Base-by-base conservation (phyloP, 2,797 vertebrate species). In the Enteromius thamalakanensis region DNA sequence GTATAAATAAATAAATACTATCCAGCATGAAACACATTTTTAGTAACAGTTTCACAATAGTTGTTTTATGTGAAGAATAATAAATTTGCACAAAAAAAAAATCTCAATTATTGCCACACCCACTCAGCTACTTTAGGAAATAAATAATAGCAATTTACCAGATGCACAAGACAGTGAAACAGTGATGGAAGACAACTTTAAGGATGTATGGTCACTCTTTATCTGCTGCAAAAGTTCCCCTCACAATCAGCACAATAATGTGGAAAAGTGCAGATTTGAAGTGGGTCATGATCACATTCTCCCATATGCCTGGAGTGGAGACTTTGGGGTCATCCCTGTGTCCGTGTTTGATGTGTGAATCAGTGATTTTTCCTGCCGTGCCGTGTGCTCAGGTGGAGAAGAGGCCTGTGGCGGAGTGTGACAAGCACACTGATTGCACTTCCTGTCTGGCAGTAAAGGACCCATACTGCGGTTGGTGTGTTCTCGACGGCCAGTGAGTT, bases 401-500 rank as follows among this genome's bases (percentile, higher is more conserved):
- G 90, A 94, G 96, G 82, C 96, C 97, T 0, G 96, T 99, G 87
- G 94, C 95, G 34, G 96, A 98, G 89, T 99, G 98, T 89, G 95
- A 96, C 6, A 91, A 95, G 51, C 95, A 96, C 87, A 80, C 90
- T 10, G 96, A 98, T 87, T 99, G 98, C 76, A 92, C 93, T 23
- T 97, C 97, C 10, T 99, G 98, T 86, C 93, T 99, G 42, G 91
- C 94, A 2, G 93, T 94, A 72, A 95, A 84, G 76, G 98, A 99
- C 90, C 97, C 98, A 0, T 98, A 99, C 89, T 99, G 98, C 82
- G 98, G 97, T 58, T 99, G 98, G 98, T 99, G 98, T 92, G 96
- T 98, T 67, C 95, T 99, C 74, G 96, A 97, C 47, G 98, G 97
- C 89, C 92, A 95, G 98, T 99, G 87, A 92, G 96, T 79, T 32